Evolutionary conservation across 2,888 invertebrate genomes (phyloP).

Genomic region (Cheiracanthium punctorium): DNA sequence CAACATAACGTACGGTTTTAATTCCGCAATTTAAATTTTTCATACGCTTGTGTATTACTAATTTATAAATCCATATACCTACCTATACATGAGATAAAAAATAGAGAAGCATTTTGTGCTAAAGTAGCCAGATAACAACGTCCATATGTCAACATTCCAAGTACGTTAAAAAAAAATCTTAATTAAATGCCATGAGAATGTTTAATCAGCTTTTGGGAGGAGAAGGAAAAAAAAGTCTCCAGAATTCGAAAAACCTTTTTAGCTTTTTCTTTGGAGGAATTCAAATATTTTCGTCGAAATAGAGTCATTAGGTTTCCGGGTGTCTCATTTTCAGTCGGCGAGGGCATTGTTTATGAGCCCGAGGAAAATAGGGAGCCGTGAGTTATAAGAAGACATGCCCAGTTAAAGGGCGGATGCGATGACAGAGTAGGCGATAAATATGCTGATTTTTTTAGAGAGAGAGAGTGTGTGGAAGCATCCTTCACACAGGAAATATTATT

Average conservation of each 20-base stretch:
- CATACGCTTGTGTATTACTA: no score
- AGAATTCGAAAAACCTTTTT: constrained; percentile 28
- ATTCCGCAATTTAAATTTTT: no score
- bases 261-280: constrained; percentile 33
- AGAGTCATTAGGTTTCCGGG: constrained; percentile 35
- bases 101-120: no score
- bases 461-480: not conserved
- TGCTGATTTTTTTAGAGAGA: not conserved
- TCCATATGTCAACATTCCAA: constrained; percentile 64
- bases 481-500: no score
- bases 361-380: not conserved
- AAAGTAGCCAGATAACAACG: not conserved
- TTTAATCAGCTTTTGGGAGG: constrained; percentile 58
- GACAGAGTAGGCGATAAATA: not conserved
- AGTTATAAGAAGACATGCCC: not conserved
- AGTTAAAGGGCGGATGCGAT: not conserved
- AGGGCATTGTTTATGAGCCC: constrained; percentile 29
- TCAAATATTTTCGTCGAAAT: constrained; percentile 61
- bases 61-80: no score
- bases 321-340: constrained; percentile 53
- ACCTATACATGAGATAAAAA: no score
- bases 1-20: no score
- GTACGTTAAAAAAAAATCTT: constrained; percentile 63
- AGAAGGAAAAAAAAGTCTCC: constrained; percentile 31
- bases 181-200: constrained; percentile 65